These are phyloP conservation scores for Alosa sapidissima DNA, from an alignment of 2,797 vertebrate species.

Conservation along the genomic window DNA sequence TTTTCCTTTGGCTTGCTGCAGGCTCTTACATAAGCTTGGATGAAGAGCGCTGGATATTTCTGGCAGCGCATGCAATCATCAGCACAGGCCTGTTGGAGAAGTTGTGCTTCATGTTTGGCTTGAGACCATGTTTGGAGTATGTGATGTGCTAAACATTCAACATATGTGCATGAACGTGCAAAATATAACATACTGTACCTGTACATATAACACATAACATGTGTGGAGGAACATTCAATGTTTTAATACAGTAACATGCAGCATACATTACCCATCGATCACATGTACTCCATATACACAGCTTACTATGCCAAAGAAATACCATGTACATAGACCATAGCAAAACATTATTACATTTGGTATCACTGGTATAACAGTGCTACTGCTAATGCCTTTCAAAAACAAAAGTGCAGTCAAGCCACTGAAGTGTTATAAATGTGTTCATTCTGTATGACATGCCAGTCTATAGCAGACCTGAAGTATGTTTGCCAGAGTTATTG, in stretches of 20 bases:
- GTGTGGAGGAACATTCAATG: background rate
- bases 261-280: background rate
- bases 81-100: slow-evolving; percentile 49
- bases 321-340: background rate
- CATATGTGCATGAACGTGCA: background rate
- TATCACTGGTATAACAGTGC: background rate
- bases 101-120: slow-evolving; percentile 51
- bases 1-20: slow-evolving; percentile 47
- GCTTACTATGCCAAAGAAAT: background rate
- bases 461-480: background rate
- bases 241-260: background rate
- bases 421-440: background rate
- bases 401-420: background rate
- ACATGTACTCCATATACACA: background rate
- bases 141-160: background rate
- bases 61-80: slow-evolving; percentile 44
- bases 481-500: background rate
- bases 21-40: slow-evolving; percentile 57
- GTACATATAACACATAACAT: background rate
- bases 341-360: background rate
- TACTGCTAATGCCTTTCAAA: background rate
- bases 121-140: background rate
- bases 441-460: background rate
- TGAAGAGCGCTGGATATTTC: slow-evolving; percentile 41
- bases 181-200: slow-evolving; percentile 1